Base-by-base conservation (phyloP, 2,888 invertebrate genomes). In the Caradrina clavipalpis region DNA sequence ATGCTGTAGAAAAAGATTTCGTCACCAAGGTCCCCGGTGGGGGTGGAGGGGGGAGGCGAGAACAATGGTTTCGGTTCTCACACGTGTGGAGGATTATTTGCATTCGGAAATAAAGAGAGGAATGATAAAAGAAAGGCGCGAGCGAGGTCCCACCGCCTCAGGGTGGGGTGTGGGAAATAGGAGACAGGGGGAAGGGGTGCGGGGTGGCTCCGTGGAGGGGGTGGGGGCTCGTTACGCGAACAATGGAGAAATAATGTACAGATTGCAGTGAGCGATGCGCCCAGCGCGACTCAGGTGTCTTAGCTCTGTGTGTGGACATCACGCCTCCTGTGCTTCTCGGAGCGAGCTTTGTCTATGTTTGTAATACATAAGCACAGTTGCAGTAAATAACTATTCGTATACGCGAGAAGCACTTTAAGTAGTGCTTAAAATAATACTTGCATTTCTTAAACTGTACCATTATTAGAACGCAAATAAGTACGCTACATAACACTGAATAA, bases 81-180 rank as follows among this genome's bases (percentile, higher is more conserved):
- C 96, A 96, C 96, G 96, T 96, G 96, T 95, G 96, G 96, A 96
- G 96, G 96, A 96, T 96, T 96, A 96, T 96, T 96, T 96, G 96
- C 96, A 96, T 96, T 96, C 96, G 96, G 96, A 96, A 95, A 96
- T 95, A 95, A 96, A 95, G 94, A 96, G 95, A 96, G 96, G 95
- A 94, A 94, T 95, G 95, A 95, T 95, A 95, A 94, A 96, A 96
- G 96, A 96, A 96, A 96, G 95, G 96, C 96, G 96, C 95, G 95
- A 96, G 95, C 91, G 92, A 92, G 93, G 95, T 94, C 93, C 95
- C 94, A 91, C 94, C 95, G 94, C 95, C 95, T 93, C 92, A 90
- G 92, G 95, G 96, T 94, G 93, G 95, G 94, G 96, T 93, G 96
- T 96, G 95, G 95, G 93, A 93, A 91, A 91, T 89, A 87, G 89